Conservation (phyloP, 2,797 vertebrate genomes). For the Meda fulgida region DNA sequence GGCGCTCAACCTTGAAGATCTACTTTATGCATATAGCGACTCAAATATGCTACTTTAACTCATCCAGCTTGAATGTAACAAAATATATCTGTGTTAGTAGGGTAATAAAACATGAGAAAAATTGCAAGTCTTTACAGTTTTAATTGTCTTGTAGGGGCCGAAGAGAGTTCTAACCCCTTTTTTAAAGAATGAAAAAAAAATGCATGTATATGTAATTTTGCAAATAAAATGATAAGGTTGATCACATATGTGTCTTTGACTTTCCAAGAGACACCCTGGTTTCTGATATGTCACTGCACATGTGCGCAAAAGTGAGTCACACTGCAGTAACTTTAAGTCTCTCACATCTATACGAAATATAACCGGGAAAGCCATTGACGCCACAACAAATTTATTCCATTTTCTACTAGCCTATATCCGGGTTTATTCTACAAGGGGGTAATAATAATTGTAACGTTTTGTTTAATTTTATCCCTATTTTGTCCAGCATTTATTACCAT, state of each 20-base stretch:
- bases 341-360: conserved; percentile 74
- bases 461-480: too few relatives aligned
- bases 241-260: conserved; percentile 32
- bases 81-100: background rate
- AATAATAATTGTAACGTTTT: background rate
- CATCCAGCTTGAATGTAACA: background rate
- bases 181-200: background rate
- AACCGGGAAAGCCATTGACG: conserved; percentile 30
- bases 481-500: background rate
- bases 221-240: background rate
- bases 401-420: background rate
- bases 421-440: background rate
- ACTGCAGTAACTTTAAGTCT: conserved; percentile 84
- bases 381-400: background rate
- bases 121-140: background rate
- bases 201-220: background rate
- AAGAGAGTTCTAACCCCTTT: background rate
- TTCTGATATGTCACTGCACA: conserved; percentile 76
- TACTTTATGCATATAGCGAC: background rate
- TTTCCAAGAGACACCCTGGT: conserved; percentile 42
- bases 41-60: background rate
- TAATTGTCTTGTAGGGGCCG: background rate
- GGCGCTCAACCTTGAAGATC: background rate
- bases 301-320: conserved; percentile 87
- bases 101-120: background rate